Evolutionary conservation across 2,888 invertebrate species (phyloP), one percentile per base, ranked within the genome.

Genomic region (Sinohyriopsis cumingii): DNA sequence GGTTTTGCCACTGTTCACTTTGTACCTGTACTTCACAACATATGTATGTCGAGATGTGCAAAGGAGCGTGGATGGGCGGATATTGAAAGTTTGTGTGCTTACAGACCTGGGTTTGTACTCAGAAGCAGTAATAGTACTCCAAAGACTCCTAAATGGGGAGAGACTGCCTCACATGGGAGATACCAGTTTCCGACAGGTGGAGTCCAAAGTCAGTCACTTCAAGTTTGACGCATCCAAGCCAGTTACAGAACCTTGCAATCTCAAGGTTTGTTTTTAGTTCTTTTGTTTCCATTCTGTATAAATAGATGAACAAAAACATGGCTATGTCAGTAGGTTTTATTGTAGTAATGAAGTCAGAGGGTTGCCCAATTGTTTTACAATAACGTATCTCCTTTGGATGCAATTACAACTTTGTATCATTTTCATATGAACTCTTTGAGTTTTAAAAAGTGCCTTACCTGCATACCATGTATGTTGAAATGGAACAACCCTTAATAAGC

Each of bases 1-100:
- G 90, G 86, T 89, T 5, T 84, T 90, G 33, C 90, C 90, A 20
- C 75, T 90, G 59, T 72, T 90, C 68, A 86, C 88, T 2, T 79
- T 90, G 70, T 84, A 89, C 75, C 86, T 87, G 74, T 89, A 88
- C 79, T 82, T 90, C 63, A 82, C 88, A 12, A 86, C 86, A n/a
- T 86, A 83, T 75, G 84, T 88, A 24, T 88, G 88, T 68, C 86
- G 89, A 53, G 89, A 90, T 79, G 81, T 90, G 7, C 86, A 86
- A 77, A 81, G 88, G 59, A 79, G 85, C 15, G 88, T 89, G n/a
- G 87, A 88, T 66, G 85, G 88, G 33, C 84, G 90, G 33, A 86
- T 89, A 53, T 82, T 88, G 59, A 87, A 84, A 72, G 82, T 87
- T 7, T 78, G 84, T 6, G 84, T 87, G 2, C 82, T 89, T 53